Conservation (phyloP, 2,113 vertebrate genomes). For the Morone chrysops region DNA sequence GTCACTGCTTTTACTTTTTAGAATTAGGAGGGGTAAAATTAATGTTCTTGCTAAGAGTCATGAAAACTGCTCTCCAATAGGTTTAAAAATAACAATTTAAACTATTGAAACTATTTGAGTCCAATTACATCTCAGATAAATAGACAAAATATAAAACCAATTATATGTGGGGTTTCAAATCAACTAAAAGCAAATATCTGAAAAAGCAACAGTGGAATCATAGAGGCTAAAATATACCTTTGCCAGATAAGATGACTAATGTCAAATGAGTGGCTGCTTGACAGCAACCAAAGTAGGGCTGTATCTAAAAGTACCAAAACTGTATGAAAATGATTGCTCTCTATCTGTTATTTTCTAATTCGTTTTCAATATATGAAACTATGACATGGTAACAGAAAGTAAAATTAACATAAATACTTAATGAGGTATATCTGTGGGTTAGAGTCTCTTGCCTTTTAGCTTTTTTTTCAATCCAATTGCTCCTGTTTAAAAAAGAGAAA, state of each 20-base stretch:
- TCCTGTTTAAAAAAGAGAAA: conserved; percentile 43
- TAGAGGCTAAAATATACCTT: background rate
- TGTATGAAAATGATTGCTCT: background rate
- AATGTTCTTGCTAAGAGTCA: background rate
- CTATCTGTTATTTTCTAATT: background rate
- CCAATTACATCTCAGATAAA: background rate
- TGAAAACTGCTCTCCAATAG: background rate
- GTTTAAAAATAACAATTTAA: background rate
- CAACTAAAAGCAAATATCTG: conserved; percentile 2
- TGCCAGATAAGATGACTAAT: conserved; percentile 32
- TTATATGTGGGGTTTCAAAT: background rate
- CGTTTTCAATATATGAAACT: background rate
- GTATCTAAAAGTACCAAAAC: background rate
- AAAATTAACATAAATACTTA: conserved; percentile 1
- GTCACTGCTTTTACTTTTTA: background rate
- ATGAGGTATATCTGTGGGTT: background rate
- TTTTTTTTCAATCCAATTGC: conserved; percentile 34
- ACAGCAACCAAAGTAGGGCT: conserved; percentile 14
- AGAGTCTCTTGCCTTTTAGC: conserved; percentile 13
- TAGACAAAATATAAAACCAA: background rate
- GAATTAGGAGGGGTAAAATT: background rate
- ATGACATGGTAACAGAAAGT: background rate
- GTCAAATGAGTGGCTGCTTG: conserved; percentile 9
- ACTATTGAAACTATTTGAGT: background rate
- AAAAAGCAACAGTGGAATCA: conserved; percentile 3